A percentile compares a stretch with the other conserved stretches of the same genome.
phyloP scores from a whole-genome alignment of 2,888 invertebrate species.

The Chymomyza caudatula region DNA sequence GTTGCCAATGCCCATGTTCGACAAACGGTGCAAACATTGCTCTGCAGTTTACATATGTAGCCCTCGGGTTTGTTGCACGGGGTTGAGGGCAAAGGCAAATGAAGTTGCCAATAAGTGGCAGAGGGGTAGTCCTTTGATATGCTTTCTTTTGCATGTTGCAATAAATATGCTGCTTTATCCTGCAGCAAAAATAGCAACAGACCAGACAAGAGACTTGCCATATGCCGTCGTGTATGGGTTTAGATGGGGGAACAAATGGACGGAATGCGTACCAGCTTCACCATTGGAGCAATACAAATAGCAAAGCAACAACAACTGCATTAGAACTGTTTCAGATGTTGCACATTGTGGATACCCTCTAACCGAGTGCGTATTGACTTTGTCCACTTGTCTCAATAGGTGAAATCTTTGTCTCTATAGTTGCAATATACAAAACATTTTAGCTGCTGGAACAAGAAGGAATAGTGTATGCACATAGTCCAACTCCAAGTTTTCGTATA shows the following conservation, averaged over 20 bases:
- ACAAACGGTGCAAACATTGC: conserved; percentile 49
- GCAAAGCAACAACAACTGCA: conserved; percentile 7
- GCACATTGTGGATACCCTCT: no score
- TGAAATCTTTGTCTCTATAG: no score
- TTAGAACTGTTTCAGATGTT: no score
- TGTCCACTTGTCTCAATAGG: no score
- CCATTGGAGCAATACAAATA: neutral
- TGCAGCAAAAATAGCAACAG: conserved; percentile 7
- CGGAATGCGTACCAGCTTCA: conserved; percentile 4
- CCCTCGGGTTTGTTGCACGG: neutral
- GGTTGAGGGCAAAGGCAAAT: neutral
- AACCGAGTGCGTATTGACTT: neutral
- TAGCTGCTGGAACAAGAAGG: neutral
- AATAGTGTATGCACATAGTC: neutral
- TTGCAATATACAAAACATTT: no score
- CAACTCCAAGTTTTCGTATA: neutral
- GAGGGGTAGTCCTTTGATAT: conserved; percentile 60
- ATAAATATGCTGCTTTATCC: conserved; percentile 72
- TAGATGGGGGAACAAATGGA: no score
- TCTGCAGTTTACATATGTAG: conserved; percentile 44
- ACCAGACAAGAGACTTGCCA: neutral
- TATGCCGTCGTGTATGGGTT: neutral
- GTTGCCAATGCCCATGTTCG: conserved; percentile 30
- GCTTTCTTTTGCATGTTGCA: conserved; percentile 69
- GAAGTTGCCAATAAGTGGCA: neutral